Percentiles rank a stretch among this genome's conserved stretches.
phyloP scores from a whole-genome alignment of 2,888 invertebrate genomes.

The Icerya purchasi region DNA sequence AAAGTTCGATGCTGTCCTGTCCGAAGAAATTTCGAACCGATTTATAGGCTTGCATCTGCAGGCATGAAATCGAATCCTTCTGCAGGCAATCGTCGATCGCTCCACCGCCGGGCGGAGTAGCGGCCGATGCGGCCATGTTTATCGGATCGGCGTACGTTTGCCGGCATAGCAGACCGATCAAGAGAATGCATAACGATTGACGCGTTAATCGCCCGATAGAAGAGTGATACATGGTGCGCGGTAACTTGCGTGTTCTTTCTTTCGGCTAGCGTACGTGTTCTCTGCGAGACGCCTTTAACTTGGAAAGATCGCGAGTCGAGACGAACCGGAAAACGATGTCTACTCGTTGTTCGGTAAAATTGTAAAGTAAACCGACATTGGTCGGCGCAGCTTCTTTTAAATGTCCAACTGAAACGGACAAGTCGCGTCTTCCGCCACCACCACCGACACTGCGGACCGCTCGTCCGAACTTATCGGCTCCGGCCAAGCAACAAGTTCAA shows the following conservation, averaged over 20 bases:
- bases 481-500: background rate
- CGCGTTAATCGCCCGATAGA: too few relatives aligned
- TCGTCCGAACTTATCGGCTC: slow-evolving; percentile 5
- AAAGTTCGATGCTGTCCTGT: slow-evolving; percentile 33
- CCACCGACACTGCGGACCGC: slow-evolving; percentile 5
- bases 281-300: too few relatives aligned
- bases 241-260: too few relatives aligned
- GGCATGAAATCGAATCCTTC: slow-evolving; percentile 39
- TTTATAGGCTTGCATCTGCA: slow-evolving; percentile 33
- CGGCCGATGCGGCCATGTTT: background rate
- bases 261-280: too few relatives aligned
- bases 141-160: slow-evolving; percentile 6
- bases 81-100: slow-evolving; percentile 32
- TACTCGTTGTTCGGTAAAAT: slow-evolving; percentile 5
- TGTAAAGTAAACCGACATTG: slow-evolving; percentile 7
- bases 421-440: background rate
- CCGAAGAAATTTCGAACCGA: slow-evolving; percentile 36
- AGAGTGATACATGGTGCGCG: too few relatives aligned
- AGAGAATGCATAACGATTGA: background rate
- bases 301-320: too few relatives aligned
- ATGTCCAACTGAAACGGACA: background rate
- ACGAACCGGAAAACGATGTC: background rate
- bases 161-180: background rate
- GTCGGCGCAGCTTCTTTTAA: slow-evolving; percentile 11
- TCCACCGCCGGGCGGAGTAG: background rate